These are phyloP conservation scores for Heliconius himera DNA, from an alignment of 1,140 invertebrate genomes.

Conservation along the genomic window DNA sequence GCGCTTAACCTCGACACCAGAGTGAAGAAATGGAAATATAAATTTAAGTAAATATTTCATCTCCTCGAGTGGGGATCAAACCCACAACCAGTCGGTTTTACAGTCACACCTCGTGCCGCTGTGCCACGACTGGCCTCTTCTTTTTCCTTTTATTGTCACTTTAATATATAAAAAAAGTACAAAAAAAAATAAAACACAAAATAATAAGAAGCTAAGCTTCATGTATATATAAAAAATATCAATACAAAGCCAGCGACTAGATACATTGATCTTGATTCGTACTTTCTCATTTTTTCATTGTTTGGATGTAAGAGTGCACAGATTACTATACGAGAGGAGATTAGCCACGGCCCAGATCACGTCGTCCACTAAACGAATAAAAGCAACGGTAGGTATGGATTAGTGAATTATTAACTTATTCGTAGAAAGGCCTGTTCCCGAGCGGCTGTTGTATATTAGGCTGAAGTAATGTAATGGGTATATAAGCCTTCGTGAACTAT, in stretches of 20 bases:
- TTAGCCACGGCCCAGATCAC: slow-evolving; percentile 42
- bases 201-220: neutral
- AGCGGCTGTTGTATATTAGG: neutral
- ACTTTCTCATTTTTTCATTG: slow-evolving; percentile 23
- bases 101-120: too few relatives aligned
- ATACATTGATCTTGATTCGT: slow-evolving; percentile 13
- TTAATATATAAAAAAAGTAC: neutral
- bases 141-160: too few relatives aligned
- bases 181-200: neutral
- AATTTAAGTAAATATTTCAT: too few relatives aligned
- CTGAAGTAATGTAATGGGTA: neutral
- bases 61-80: too few relatives aligned
- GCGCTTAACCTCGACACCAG: too few relatives aligned
- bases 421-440: slow-evolving; percentile 12
- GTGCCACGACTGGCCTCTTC: too few relatives aligned
- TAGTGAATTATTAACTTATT: slow-evolving; percentile 31
- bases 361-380: slow-evolving; percentile 36
- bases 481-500: neutral
- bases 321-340: slow-evolving; percentile 21
- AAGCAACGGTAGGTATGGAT: slow-evolving; percentile 36
- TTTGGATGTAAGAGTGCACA: slow-evolving; percentile 20
- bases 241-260: slow-evolving; percentile 1
- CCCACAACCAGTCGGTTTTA: too few relatives aligned
- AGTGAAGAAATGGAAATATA: too few relatives aligned
- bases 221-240: slow-evolving; percentile 9